A percentile compares a stretch with the other conserved stretches of the same genome.
Evolutionary conservation across 2,888 invertebrate species (phyloP).

Genomic region (Seladonia tumulorum): DNA sequence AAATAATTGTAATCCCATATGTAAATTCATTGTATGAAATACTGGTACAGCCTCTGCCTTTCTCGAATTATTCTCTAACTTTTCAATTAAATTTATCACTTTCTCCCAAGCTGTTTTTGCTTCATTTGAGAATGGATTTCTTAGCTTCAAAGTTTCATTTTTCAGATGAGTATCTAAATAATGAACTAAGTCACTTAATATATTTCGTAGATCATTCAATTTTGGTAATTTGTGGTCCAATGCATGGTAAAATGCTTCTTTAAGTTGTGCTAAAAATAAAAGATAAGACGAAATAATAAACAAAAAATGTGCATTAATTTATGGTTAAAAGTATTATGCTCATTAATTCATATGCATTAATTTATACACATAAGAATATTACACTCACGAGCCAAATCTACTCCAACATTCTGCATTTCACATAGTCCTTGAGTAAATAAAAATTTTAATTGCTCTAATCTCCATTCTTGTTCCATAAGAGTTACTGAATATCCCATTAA

Average conservation of each 20-base stretch:
- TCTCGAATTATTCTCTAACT: conserved; percentile 85
- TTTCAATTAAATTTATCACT: conserved; percentile 86
- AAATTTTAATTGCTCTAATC: conserved; percentile 88
- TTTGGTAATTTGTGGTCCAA: conserved; percentile 89
- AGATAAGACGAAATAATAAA: not conserved
- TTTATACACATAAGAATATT: conserved; percentile 40
- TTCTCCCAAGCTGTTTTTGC: conserved; percentile 88
- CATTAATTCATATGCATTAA: not conserved
- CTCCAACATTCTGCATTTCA: conserved; percentile 86
- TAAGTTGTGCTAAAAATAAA: conserved; percentile 85
- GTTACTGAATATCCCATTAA: conserved; percentile 86
- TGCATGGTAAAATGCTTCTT: conserved; percentile 89
- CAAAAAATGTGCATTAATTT: not conserved
- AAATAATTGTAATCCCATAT: conserved; percentile 90
- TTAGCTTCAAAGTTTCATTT: conserved; percentile 84
- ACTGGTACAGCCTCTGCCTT: conserved; percentile 85
- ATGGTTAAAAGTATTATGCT: not conserved
- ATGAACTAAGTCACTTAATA: conserved; percentile 87
- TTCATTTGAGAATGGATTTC: conserved; percentile 86
- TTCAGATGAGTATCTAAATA: conserved; percentile 85
- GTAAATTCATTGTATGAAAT: conserved; percentile 89
- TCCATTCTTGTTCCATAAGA: conserved; percentile 87
- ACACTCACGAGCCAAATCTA: conserved; percentile 87
- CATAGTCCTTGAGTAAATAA: conserved; percentile 89
- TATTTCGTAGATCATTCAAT: conserved; percentile 87